phyloP scores from a whole-genome alignment of 2,888 invertebrate genomes.

The Lordiphosa fenestrarum region DNA sequence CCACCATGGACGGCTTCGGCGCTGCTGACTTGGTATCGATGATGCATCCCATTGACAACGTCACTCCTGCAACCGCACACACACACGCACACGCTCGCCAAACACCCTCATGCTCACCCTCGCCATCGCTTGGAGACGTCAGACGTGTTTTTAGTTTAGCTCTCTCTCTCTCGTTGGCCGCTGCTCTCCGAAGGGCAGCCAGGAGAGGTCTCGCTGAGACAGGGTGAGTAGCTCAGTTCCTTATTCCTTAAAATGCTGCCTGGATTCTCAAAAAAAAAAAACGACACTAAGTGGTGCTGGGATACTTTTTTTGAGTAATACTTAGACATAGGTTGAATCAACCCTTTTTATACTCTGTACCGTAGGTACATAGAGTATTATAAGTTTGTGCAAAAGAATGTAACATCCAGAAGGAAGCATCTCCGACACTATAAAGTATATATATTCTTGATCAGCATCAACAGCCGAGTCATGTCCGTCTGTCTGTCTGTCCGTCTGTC shows the following conservation, averaged over 20 bases:
- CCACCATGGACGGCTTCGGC: conserved; percentile 18
- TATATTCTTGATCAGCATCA: no score
- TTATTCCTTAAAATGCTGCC: not conserved
- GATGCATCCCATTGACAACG: conserved; percentile 53
- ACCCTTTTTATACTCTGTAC: no score
- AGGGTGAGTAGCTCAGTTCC: not conserved
- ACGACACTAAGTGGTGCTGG: no score
- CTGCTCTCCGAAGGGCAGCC: conserved; percentile 10
- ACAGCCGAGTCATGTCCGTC: no score
- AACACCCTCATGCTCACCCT: conserved; percentile 61
- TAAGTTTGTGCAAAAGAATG: no score
- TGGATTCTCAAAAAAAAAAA: no score
- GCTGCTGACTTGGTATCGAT: conserved; percentile 24
- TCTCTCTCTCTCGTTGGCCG: conserved; percentile 3
- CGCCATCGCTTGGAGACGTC: conserved; percentile 35
- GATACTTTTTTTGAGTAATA: no score
- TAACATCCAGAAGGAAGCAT: no score
- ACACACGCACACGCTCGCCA: conserved; percentile 4
- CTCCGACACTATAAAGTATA: no score
- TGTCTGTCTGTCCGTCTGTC: no score
- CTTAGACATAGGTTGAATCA: no score
- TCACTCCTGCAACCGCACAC: conserved; percentile 15
- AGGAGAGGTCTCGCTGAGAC: not conserved
- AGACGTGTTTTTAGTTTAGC: conserved; percentile 33
- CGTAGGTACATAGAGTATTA: no score